Evolutionary conservation across 2,797 vertebrate genomes (phyloP).

Genomic region (Oceanodroma leucorhoa): DNA sequence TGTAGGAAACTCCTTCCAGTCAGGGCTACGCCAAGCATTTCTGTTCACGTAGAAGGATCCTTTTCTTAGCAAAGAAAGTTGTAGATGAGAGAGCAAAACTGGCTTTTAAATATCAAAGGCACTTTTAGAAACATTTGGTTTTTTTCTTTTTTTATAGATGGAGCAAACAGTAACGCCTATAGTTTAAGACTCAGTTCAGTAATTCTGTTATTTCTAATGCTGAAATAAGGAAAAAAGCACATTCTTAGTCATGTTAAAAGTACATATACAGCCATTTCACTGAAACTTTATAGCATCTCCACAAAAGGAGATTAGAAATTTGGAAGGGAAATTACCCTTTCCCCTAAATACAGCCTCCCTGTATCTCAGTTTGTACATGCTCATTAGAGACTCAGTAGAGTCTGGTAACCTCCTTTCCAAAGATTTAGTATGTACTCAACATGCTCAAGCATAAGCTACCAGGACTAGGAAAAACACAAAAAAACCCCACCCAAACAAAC

Average conservation of each 20-base stretch:
- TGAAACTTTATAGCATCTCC: background rate
- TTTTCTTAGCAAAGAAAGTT: background rate
- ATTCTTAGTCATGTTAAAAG: background rate
- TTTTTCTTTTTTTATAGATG: background rate
- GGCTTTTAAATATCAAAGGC: background rate
- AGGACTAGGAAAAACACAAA: background rate
- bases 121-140: background rate
- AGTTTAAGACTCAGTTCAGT: background rate
- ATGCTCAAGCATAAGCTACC: background rate
- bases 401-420: background rate
- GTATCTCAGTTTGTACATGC: background rate
- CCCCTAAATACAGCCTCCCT: background rate
- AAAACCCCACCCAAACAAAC: background rate
- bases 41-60: background rate
- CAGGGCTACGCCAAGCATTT: background rate
- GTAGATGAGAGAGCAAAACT: background rate
- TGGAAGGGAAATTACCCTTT: background rate
- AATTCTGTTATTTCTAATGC: background rate
- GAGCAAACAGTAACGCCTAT: background rate
- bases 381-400: background rate
- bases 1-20: background rate
- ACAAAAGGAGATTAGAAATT: background rate
- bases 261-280: background rate
- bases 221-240: background rate
- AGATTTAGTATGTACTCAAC: background rate